phyloP scores from a whole-genome alignment of 2,113 vertebrate genomes.

The Oncorhynchus masou region DNA sequence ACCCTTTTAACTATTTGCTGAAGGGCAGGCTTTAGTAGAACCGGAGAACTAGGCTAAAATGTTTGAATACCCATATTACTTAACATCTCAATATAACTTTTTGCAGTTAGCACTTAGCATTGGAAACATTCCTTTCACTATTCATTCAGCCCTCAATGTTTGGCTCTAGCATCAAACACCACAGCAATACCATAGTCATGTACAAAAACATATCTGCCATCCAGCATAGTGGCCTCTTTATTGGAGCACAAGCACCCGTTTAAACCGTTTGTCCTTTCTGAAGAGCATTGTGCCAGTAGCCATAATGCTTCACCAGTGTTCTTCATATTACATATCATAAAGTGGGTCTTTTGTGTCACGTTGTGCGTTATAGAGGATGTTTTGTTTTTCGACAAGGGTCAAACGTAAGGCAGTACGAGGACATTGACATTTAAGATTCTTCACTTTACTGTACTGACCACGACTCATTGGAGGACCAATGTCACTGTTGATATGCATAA shows the following conservation, averaged over 20 bases:
- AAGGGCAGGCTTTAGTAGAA: too few species aligned
- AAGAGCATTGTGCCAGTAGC: constrained; percentile 26
- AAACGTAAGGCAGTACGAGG: constrained; percentile 29
- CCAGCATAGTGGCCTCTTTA: constrained; percentile 55
- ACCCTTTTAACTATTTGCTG: neutral
- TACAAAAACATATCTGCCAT: constrained; percentile 64
- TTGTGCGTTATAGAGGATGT: constrained; percentile 35
- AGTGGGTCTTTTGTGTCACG: constrained; percentile 32
- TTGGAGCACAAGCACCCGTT: constrained; percentile 64
- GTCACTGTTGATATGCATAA: constrained; percentile 51
- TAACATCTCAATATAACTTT: too few species aligned
- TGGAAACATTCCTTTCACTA: neutral
- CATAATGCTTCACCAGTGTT: constrained; percentile 55
- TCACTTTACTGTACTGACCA: constrained; percentile 18
- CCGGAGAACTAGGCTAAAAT: too few species aligned
- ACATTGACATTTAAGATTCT: constrained; percentile 57
- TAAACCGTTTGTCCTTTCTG: constrained; percentile 53
- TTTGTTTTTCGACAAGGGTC: constrained; percentile 39
- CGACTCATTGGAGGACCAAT: constrained; percentile 39
- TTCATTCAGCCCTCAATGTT: constrained; percentile 25
- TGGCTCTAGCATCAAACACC: constrained; percentile 54
- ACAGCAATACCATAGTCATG: constrained; percentile 41
- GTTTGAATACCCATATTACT: too few species aligned
- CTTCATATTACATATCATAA: constrained; percentile 61
- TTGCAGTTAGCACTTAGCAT: neutral